phyloP scores from a whole-genome alignment of 2,113 vertebrate species.

The Poicephalus meyeri region DNA sequence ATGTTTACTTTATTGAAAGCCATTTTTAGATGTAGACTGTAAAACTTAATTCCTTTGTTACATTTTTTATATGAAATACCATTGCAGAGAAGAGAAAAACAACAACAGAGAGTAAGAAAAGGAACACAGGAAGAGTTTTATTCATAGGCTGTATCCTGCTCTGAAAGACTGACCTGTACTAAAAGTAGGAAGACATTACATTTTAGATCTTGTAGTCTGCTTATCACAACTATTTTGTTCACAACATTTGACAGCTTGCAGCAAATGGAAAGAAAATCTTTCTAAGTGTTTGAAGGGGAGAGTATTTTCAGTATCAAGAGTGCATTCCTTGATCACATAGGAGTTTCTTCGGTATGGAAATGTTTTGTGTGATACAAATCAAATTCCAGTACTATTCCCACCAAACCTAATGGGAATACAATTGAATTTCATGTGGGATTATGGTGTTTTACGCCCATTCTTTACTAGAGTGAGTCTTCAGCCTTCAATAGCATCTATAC shows the following conservation, averaged over 20 bases:
- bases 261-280: not conserved
- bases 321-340: not conserved
- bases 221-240: not conserved
- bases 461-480: not conserved
- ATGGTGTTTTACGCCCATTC: not conserved
- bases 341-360: not conserved
- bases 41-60: conserved; percentile 4
- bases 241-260: not conserved
- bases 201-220: not conserved
- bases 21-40: not conserved
- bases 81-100: not conserved
- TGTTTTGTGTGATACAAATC: not conserved
- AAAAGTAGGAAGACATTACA: not conserved
- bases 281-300: not conserved
- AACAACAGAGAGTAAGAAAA: not conserved
- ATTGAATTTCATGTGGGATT: not conserved
- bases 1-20: not conserved
- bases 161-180: not conserved
- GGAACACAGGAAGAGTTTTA: not conserved
- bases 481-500: not conserved
- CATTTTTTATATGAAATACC: not conserved
- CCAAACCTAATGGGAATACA: not conserved
- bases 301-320: not conserved
- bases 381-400: not conserved
- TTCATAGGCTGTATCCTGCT: not conserved